Conservation (phyloP, 2,888 invertebrate genomes). For the Perdita meconis region DNA sequence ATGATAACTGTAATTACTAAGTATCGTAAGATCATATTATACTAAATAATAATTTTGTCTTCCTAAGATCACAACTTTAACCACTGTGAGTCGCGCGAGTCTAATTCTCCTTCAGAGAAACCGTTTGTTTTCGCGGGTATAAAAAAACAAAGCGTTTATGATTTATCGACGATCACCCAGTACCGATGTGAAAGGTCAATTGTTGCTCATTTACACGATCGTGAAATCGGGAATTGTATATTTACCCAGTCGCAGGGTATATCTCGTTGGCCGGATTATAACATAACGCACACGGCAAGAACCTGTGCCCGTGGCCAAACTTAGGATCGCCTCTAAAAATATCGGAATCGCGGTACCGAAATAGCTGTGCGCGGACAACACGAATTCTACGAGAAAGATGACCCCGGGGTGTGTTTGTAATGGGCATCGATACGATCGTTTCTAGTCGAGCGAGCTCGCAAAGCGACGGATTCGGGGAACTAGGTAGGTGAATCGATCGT, state of each 20-base stretch:
- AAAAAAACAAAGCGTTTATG: neutral
- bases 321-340: constrained; percentile 67
- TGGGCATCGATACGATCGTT: constrained; percentile 17
- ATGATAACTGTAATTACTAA: too few species aligned
- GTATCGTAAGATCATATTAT: too few species aligned
- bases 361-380: constrained; percentile 61
- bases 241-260: constrained; percentile 52
- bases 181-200: constrained; percentile 14
- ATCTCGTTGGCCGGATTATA: constrained; percentile 51
- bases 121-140: constrained; percentile 2
- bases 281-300: constrained; percentile 59
- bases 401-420: constrained; percentile 6
- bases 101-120: neutral
- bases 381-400: constrained; percentile 55
- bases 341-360: constrained; percentile 63
- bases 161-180: constrained; percentile 23
- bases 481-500: too few species aligned
- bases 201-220: constrained; percentile 24
- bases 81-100: too few species aligned
- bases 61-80: too few species aligned
- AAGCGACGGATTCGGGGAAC: neutral
- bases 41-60: too few species aligned
- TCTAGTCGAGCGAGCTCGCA: neutral
- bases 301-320: constrained; percentile 55
- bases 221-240: constrained; percentile 45